phyloP scores from a whole-genome alignment of 2,888 invertebrate genomes.

The Epistrophe grossulariae region DNA sequence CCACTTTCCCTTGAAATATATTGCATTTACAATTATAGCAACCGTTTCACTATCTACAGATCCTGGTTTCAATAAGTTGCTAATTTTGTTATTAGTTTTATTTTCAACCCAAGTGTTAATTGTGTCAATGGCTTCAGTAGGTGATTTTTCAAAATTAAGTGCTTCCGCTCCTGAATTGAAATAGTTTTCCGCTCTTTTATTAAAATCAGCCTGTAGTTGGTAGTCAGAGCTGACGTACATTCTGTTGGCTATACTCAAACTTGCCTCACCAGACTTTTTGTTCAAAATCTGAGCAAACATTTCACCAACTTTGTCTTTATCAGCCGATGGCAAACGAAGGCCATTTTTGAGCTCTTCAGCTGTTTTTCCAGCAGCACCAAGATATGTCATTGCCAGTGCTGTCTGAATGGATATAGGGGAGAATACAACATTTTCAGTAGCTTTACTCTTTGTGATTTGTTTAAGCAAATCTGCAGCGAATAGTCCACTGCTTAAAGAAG shows the following conservation, averaged over 20 bases:
- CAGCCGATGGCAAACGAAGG: slow-evolving; percentile 77
- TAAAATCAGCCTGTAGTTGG: slow-evolving; percentile 85
- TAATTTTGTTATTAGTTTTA: slow-evolving; percentile 92
- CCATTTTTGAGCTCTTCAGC: slow-evolving; percentile 79
- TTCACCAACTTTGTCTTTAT: slow-evolving; percentile 77
- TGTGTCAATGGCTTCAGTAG: slow-evolving; percentile 83
- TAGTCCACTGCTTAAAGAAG: slow-evolving; percentile 23
- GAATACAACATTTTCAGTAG: slow-evolving; percentile 87
- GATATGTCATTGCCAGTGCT: slow-evolving; percentile 88
- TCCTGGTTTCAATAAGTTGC: slow-evolving; percentile 88
- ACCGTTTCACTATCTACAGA: slow-evolving; percentile 84
- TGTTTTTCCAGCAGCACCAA: slow-evolving; percentile 87
- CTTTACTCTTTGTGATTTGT: slow-evolving; percentile 68
- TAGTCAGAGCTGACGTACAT: slow-evolving; percentile 87
- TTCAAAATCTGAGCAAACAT: slow-evolving; percentile 78
- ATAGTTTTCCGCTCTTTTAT: slow-evolving; percentile 85
- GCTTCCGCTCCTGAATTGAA: slow-evolving; percentile 88
- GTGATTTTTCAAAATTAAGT: slow-evolving; percentile 86
- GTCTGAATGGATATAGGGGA: slow-evolving; percentile 91
- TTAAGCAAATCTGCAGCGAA: slow-evolving; percentile 79
- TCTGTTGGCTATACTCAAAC: slow-evolving; percentile 88
- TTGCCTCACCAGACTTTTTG: slow-evolving; percentile 53
- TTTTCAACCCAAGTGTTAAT: slow-evolving; percentile 94
- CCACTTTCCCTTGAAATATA: slow-evolving; percentile 94
- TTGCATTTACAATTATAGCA: slow-evolving; percentile 90